These are phyloP conservation scores for Strongylocentrotus purpuratus DNA, from an alignment of 35 echinoderm and acorn worm species.

Conservation along the genomic window DNA sequence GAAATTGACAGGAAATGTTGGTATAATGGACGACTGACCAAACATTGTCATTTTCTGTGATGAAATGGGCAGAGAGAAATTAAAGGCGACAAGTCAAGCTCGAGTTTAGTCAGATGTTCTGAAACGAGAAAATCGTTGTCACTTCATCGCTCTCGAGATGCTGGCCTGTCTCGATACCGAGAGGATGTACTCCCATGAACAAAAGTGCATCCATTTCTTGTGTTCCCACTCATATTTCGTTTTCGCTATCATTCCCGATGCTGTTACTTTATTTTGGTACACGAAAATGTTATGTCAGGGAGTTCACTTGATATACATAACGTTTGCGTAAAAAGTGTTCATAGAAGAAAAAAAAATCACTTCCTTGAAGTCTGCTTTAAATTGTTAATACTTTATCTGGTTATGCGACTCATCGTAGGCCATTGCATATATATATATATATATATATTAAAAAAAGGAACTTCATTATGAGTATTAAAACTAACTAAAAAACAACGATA, in stretches of 20 bases:
- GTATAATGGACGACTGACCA: constrained; percentile 40
- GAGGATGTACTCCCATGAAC: background rate
- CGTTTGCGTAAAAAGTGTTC: too few relatives aligned
- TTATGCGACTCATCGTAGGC: too few relatives aligned
- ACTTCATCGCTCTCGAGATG: background rate
- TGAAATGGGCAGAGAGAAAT: background rate
- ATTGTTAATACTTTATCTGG: too few relatives aligned
- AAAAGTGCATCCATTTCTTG: constrained; percentile 7
- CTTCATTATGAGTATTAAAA: too few relatives aligned
- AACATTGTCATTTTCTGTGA: constrained; percentile 32
- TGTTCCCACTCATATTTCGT: background rate
- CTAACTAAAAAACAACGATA: too few relatives aligned
- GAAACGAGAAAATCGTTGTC: background rate
- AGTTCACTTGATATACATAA: too few relatives aligned
- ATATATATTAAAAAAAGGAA: too few relatives aligned
- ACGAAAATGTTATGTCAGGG: too few relatives aligned
- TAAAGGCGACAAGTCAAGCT: background rate
- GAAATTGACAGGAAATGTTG: constrained; percentile 29
- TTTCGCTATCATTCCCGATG: background rate
- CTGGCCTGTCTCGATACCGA: background rate
- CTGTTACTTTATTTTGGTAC: too few relatives aligned
- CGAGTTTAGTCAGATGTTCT: constrained; percentile 8
- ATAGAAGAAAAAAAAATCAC: too few relatives aligned
- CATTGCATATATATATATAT: too few relatives aligned
- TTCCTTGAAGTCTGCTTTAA: too few relatives aligned